Percentiles rank a stretch among this genome's conserved stretches.
Evolutionary conservation across 2,797 vertebrate genomes (phyloP).

Genomic region (Oophaga sylvatica): DNA sequence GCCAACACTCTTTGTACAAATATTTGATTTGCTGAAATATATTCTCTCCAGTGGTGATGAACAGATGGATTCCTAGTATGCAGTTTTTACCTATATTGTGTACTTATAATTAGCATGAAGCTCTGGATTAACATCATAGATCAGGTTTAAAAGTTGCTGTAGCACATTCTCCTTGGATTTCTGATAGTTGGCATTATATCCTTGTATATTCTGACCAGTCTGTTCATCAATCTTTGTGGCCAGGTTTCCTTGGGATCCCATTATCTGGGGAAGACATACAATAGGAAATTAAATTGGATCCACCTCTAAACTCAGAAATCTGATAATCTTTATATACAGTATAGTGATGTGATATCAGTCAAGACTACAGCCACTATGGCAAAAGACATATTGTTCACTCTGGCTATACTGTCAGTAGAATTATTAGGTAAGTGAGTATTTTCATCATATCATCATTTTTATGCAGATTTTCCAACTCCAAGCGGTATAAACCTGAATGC

Average conservation of each 20-base stretch:
- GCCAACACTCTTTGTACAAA: background rate
- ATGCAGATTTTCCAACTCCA: no score
- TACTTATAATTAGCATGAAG: constrained; percentile 73
- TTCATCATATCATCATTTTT: no score
- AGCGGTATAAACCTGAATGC: no score
- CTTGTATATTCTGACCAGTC: constrained; percentile 67
- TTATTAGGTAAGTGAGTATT: no score
- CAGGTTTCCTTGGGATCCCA: constrained; percentile 77
- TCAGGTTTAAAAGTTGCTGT: constrained; percentile 67
- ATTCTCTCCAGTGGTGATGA: background rate
- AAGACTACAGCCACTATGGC: no score
- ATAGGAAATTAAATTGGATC: background rate
- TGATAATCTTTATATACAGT: background rate
- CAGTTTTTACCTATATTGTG: constrained; percentile 48
- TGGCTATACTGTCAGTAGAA: no score
- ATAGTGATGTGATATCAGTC: no score
- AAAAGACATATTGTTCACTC: no score
- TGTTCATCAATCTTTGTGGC: constrained; percentile 74
- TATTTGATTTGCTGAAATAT: no score
- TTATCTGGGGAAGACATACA: constrained; percentile 69
- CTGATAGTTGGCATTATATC: constrained; percentile 67
- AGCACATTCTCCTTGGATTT: constrained; percentile 67
- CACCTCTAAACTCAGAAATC: no score
- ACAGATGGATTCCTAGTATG: background rate
- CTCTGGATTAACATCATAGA: constrained; percentile 74